Percentiles rank a stretch among this genome's conserved stretches.
Conservation (phyloP, 1,140 invertebrate species). For the Drosophila tani region DNA sequence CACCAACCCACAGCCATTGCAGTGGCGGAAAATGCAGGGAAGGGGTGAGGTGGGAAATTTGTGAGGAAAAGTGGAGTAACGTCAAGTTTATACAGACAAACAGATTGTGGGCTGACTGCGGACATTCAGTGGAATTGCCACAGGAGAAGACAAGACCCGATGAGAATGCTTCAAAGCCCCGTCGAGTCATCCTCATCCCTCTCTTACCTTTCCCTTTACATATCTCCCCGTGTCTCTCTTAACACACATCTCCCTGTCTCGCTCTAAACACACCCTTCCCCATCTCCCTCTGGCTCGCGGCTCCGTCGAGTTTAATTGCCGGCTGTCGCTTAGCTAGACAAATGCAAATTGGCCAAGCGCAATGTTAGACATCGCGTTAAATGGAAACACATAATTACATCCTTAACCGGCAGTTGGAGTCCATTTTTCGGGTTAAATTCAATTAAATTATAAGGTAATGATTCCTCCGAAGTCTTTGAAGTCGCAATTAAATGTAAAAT, state of each 20-base stretch:
- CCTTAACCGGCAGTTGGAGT: neutral
- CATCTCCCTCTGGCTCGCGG: neutral
- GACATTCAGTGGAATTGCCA: conserved; percentile 42
- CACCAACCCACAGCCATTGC: conserved; percentile 4
- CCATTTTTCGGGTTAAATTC: neutral
- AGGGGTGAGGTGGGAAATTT: neutral
- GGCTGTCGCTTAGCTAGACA: conserved; percentile 36
- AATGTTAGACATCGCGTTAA: conserved; percentile 38
- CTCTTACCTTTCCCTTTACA: neutral
- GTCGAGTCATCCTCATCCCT: conserved; percentile 17
- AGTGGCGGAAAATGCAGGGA: conserved; percentile 6
- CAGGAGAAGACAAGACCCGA: conserved; percentile 24
- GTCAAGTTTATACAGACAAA: conserved; percentile 39
- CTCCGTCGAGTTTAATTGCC: conserved; percentile 29
- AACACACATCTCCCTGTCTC: neutral
- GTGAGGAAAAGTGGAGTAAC: conserved; percentile 21
- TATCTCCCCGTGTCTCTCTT: neutral
- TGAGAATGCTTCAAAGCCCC: conserved; percentile 25
- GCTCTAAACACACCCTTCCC: too few species aligned
- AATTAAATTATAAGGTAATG: conserved; percentile 11
- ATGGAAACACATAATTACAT: conserved; percentile 13
- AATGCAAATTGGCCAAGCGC: conserved; percentile 41
- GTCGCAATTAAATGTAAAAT: neutral
- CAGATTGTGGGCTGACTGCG: conserved; percentile 47
- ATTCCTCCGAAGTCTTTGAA: neutral